Conservation (phyloP, 2,797 vertebrate genomes). For the Gymnodraco acuticeps region DNA sequence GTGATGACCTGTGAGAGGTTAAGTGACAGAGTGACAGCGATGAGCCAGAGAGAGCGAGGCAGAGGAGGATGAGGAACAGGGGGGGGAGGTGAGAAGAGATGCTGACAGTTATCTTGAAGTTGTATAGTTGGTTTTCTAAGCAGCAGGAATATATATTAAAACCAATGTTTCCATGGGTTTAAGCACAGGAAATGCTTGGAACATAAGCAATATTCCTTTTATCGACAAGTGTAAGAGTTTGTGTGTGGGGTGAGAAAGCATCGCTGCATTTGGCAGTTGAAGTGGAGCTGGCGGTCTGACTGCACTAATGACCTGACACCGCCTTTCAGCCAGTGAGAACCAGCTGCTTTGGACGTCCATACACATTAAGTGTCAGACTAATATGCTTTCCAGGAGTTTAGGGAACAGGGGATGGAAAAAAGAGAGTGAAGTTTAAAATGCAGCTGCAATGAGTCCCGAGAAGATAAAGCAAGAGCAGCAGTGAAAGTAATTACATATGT, state of each 20-base stretch:
- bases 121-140: constrained; percentile 38
- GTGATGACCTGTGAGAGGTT: constrained; percentile 77
- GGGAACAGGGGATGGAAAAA: constrained; percentile 64
- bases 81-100: constrained; percentile 28
- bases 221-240: constrained; percentile 37
- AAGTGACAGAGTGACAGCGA: constrained; percentile 78
- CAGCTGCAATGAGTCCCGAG: constrained; percentile 74
- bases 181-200: constrained; percentile 26
- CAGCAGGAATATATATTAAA: constrained; percentile 20
- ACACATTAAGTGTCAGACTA: constrained; percentile 81
- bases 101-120: constrained; percentile 34
- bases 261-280: constrained; percentile 73
- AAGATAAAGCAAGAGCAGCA: constrained; percentile 79
- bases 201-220: constrained; percentile 53
- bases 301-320: constrained; percentile 83
- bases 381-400: constrained; percentile 80
- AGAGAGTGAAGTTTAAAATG: constrained; percentile 61
- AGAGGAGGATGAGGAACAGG: constrained; percentile 58
- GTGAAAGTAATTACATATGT: constrained; percentile 81
- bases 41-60: constrained; percentile 61
- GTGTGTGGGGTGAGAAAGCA: constrained; percentile 30
- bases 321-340: constrained; percentile 76
- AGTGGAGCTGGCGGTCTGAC: constrained; percentile 69
- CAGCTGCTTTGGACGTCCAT: constrained; percentile 79
- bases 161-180: constrained; percentile 23